Evolutionary conservation across 1,140 invertebrate species (phyloP), one percentile per base, ranked within the genome.

Genomic region (Phenacoccus solenopsis): DNA sequence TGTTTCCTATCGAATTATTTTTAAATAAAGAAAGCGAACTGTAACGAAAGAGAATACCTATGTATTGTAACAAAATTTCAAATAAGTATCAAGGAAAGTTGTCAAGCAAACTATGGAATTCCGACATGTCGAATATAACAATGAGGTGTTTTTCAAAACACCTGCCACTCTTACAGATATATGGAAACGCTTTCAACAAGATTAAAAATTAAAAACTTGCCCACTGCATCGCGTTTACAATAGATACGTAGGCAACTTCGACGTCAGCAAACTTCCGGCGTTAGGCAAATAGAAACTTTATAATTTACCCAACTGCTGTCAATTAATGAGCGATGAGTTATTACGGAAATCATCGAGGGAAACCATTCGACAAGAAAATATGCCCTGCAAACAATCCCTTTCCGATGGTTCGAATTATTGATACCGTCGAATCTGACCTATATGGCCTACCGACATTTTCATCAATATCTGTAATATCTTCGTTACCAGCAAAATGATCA

Each of bases 131-230:
- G n/a, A n/a, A n/a, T n/a, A n/a, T n/a, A n/a, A n/a, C n/a, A n/a
- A n/a, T n/a, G n/a, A n/a, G n/a, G n/a, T n/a, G n/a, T n/a, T n/a
- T n/a, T 5, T 32, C 30, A n/a, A 49, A 49, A 49, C 38, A 49
- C 38, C 38, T 49, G 38, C 5, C 16, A 16, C 12, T n/a, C n/a
- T n/a, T n/a, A n/a, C n/a, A n/a, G n/a, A n/a, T n/a, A n/a, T n/a
- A n/a, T n/a, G n/a, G n/a, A n/a, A 32, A 16, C 4, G 38, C 2
- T 49, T 49, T 49, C 20, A 16, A 49, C 38, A 49, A 49, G 38
- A 49, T 49, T 49, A 49, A 49, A 49, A 49, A 49, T 49, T 49
- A n/a, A n/a, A n/a, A n/a, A n/a, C n/a, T n/a, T n/a, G n/a, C n/a
- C n/a, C 16, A 49, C 38, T n/a, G 38, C 38, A 49, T 49, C 38